A percentile compares a stretch with the other conserved stretches of the same genome.
phyloP scores from a whole-genome alignment of 2,797 vertebrate species.

The Morelia viridis region DNA sequence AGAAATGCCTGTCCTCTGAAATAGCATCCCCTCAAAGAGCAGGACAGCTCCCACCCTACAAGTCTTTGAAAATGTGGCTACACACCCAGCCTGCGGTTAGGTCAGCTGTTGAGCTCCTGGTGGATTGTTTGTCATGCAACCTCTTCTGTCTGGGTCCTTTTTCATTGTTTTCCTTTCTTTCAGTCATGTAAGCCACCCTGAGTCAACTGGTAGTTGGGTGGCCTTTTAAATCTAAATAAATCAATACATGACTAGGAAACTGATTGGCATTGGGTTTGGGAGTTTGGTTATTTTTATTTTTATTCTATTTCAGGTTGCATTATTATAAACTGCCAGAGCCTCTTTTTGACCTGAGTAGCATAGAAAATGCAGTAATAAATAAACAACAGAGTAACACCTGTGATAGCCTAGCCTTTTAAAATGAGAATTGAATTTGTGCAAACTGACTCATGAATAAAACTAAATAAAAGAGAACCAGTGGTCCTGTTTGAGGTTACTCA shows the following conservation, averaged over 20 bases:
- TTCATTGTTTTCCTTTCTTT: neutral
- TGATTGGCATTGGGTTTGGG: too few species aligned
- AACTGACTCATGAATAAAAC: neutral
- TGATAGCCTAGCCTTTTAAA: neutral
- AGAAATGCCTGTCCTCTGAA: too few species aligned
- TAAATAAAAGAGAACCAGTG: neutral
- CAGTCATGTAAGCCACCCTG: neutral
- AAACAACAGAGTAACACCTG: neutral
- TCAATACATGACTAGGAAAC: neutral
- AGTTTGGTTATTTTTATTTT: too few species aligned
- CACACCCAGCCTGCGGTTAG: too few species aligned
- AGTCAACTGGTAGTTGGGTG: neutral
- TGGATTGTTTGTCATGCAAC: neutral
- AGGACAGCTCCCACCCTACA: too few species aligned
- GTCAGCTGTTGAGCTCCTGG: neutral
- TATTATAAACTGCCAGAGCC: neutral
- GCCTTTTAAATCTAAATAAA: neutral
- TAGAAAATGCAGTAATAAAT: neutral
- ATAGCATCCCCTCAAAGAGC: too few species aligned
- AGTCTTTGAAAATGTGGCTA: too few species aligned
- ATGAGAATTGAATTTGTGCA: neutral
- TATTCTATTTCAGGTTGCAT: neutral
- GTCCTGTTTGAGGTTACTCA: neutral
- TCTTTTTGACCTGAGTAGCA: neutral
- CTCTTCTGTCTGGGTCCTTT: neutral